Evolutionary conservation across 2,113 vertebrate genomes (phyloP).

Genomic region (Catharus minimus): DNA sequence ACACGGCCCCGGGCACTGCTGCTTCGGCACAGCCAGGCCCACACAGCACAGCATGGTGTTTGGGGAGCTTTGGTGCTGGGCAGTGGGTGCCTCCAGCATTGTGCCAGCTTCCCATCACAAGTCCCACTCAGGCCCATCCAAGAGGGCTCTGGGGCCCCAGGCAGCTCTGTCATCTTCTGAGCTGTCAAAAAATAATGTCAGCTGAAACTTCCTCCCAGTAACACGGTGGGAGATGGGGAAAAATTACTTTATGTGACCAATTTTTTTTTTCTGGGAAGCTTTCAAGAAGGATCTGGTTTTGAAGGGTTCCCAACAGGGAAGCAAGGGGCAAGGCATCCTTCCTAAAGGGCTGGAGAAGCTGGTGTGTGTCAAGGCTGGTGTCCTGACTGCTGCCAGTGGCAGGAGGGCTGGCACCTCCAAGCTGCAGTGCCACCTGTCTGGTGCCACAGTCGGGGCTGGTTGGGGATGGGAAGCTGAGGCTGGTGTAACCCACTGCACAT

Average conservation of each 20-base stretch:
- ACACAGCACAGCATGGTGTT: fast-evolving
- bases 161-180: background rate
- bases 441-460: background rate
- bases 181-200: background rate
- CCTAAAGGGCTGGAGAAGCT: background rate
- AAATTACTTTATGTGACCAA: background rate
- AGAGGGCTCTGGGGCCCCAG: background rate
- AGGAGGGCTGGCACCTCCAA: background rate
- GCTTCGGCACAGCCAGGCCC: fast-evolving
- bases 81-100: fast-evolving
- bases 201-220: background rate
- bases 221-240: background rate
- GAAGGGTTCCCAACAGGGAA: background rate
- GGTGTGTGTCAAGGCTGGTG: fast-evolving
- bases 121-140: fast-evolving
- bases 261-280: background rate
- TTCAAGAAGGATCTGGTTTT: background rate
- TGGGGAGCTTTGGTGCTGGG: background rate
- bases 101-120: background rate
- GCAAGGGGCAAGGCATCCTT: background rate
- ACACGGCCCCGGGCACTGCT: fast-evolving
- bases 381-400: background rate
- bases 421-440: background rate
- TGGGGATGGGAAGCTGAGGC: background rate
- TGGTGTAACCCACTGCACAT: background rate